These are phyloP conservation scores for Alca torda DNA, from an alignment of 2,797 vertebrate species.

Conservation along the genomic window DNA sequence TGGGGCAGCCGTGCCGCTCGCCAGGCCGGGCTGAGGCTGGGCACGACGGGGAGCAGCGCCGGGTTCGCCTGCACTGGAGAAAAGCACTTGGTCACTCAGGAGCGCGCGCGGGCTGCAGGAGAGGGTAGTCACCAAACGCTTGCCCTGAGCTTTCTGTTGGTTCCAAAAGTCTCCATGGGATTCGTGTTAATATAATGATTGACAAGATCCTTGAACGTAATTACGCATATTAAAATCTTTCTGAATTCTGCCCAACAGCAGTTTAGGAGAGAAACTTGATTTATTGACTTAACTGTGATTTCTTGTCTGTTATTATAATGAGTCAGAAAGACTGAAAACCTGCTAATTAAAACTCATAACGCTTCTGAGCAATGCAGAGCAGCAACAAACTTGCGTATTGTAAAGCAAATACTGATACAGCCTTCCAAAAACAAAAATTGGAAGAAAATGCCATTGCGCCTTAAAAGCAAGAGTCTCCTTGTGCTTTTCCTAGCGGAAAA, in stretches of 20 bases:
- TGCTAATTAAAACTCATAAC: conserved; percentile 16
- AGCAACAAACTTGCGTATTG: not conserved
- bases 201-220: not conserved
- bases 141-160: not conserved
- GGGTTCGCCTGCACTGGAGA: accelerated
- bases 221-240: not conserved
- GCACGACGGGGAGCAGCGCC: accelerated
- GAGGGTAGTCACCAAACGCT: accelerated
- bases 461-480: not conserved
- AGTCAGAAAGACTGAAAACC: not conserved
- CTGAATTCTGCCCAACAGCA: not conserved
- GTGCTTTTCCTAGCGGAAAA: not conserved
- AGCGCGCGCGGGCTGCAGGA: not conserved
- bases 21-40: accelerated
- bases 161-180: not conserved
- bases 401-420: not conserved
- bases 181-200: not conserved
- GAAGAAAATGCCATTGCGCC: not conserved
- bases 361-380: not conserved
- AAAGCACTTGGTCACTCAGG: accelerated
- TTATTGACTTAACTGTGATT: conserved; percentile 12
- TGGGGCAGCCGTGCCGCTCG: not conserved
- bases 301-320: not conserved
- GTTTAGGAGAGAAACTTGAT: not conserved
- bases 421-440: not conserved